Evolutionary conservation across 2,113 vertebrate species (phyloP), one percentile per base, ranked within the genome.

Genomic region (Oxygymnocypris stewartii): DNA sequence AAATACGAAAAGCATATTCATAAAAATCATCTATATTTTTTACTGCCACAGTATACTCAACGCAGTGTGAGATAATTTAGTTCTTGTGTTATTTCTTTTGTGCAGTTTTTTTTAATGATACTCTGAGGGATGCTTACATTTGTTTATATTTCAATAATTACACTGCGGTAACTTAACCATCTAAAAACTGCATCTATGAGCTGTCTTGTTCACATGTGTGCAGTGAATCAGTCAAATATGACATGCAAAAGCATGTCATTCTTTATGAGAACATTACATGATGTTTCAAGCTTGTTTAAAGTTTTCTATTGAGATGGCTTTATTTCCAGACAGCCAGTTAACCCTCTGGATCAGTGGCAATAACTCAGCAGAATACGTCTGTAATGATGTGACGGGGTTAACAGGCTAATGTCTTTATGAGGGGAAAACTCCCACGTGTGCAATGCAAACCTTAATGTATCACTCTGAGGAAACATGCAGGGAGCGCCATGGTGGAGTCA

Each of bases 321-420:
- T 14, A 37, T 63, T 44, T 61, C 65, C 18, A 20, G 14, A 74
- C 18, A 84, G 81, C 28, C 73, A 83, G 61, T 59, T 84, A 47
- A 83, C 28, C n/a, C 67, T 84, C n/a, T 31, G 12, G 69, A 35
- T 77, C 49, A 69, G 37, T 0, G 9, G 59, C 18, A 47, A 4
- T 65, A 88, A 81, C 40, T 82, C 73, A 83, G 3, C 10, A 69
- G 49, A 76, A 59, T 9, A 8, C n/a, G 31, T 59, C 61, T 49
- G 37, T 67, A 65, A 79, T 25, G 71, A 87, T 85, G 37, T 84
- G 49, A 28, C 57, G 74, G 67, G n/a, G 84, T 81, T 79, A 61
- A 78, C 80, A 67, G 79, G 71, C 54, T 85, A 61, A 86, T 87
- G 75, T 67, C 79, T 88, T 88, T 83, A 49, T 49, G 13, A 78